These are phyloP conservation scores for Cryptosula pallasiana DNA, from an alignment of 2,888 invertebrate species.

Conservation along the genomic window DNA sequence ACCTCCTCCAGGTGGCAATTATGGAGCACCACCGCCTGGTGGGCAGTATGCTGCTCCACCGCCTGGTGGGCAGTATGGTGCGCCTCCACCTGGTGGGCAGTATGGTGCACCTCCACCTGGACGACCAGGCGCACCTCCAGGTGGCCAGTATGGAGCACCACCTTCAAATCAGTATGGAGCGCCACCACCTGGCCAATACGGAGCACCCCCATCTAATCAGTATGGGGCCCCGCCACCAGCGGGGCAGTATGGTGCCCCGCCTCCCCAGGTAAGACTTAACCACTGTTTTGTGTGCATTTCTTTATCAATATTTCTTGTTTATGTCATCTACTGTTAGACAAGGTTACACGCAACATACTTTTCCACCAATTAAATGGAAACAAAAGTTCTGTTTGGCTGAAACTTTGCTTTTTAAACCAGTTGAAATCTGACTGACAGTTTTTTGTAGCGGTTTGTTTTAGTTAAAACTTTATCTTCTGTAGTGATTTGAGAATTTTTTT, in stretches of 20 bases:
- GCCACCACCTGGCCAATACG: conserved; percentile 33
- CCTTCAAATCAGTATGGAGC: conserved; percentile 18
- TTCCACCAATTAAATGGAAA: too few relatives aligned
- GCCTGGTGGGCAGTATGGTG: conserved; percentile 25
- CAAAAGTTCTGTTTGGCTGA: too few relatives aligned
- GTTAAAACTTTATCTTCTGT: too few relatives aligned
- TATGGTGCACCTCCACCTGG: conserved; percentile 24
- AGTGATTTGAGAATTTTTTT: too few relatives aligned
- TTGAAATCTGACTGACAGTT: too few relatives aligned
- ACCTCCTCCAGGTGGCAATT: neutral
- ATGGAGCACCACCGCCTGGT: conserved; percentile 27
- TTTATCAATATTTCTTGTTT: too few relatives aligned
- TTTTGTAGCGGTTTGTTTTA: too few relatives aligned
- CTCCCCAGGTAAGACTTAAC: too few relatives aligned
- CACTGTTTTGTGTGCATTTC: too few relatives aligned
- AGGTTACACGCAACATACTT: too few relatives aligned
- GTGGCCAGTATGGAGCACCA: conserved; percentile 20
- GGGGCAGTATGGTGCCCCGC: neutral
- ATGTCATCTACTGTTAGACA: too few relatives aligned
- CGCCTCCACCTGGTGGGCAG: conserved; percentile 15
- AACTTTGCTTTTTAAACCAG: too few relatives aligned
- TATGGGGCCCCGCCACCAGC: neutral
- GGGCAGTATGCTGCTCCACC: neutral
- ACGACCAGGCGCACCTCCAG: neutral
- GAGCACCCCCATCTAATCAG: conserved; percentile 25